Percentiles rank a stretch among this genome's conserved stretches.
These are phyloP conservation scores for Ptiloglossa arizonensis DNA, from an alignment of 1,140 invertebrate species.

Conservation along the genomic window DNA sequence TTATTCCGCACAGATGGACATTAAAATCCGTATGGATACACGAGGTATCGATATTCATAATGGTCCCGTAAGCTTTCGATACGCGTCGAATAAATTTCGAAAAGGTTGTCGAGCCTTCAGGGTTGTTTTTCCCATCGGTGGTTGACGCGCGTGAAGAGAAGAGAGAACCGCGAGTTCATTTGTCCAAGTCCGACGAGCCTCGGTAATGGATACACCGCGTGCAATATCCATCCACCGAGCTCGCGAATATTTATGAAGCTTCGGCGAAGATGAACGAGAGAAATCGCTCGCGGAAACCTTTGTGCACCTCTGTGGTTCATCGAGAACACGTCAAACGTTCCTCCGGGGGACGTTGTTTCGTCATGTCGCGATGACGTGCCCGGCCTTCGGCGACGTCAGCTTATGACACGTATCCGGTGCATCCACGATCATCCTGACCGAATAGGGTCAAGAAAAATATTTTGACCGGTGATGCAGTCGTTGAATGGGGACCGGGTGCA, in stretches of 20 bases:
- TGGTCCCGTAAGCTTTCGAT: neutral
- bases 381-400: conserved; percentile 8
- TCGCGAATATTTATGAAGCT: conserved; percentile 49
- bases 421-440: neutral
- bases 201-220: conserved; percentile 40
- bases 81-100: conserved; percentile 21
- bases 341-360: conserved; percentile 38
- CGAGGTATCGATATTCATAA: too few species aligned
- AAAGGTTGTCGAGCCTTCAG: neutral
- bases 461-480: too few species aligned
- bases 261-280: conserved; percentile 39
- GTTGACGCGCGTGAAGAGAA: neutral
- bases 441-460: neutral
- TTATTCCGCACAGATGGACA: too few species aligned
- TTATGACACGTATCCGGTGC: neutral
- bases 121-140: neutral
- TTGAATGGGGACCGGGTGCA: too few species aligned
- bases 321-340: conserved; percentile 38
- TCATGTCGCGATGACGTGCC: conserved; percentile 10
- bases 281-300: conserved; percentile 33
- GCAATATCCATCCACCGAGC: conserved; percentile 22
- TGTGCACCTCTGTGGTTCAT: conserved; percentile 36
- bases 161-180: conserved; percentile 39
- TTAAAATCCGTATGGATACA: too few species aligned
- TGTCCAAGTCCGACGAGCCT: conserved; percentile 38